Conservation (phyloP, 1,140 invertebrate species). For the Saccostrea glomerata region DNA sequence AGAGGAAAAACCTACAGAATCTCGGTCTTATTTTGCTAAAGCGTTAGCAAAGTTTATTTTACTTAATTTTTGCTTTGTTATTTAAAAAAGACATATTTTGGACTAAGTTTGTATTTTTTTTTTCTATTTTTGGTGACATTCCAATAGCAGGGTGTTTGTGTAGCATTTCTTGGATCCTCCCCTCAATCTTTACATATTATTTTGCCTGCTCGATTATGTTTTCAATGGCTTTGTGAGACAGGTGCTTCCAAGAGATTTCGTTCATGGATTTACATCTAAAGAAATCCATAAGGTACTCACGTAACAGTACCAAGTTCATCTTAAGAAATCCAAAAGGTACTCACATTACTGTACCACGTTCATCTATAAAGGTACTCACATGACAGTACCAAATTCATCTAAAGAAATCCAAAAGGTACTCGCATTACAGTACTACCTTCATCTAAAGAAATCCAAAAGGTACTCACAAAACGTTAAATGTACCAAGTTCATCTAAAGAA, state of each 20-base stretch:
- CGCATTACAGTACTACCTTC: no score
- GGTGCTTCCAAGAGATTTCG: no score
- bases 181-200: no score
- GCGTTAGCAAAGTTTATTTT: background rate
- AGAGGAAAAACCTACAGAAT: background rate
- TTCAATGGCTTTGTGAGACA: no score
- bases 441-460: background rate
- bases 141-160: background rate
- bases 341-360: background rate
- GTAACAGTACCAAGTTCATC: no score
- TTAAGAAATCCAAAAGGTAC: background rate
- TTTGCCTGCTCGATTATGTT: no score
- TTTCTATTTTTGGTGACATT: background rate
- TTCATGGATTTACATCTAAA: no score
- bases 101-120: no score
- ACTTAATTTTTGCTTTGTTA: background rate
- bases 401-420: no score
- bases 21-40: background rate
- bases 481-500: background rate
- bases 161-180: background rate
- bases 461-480: background rate
- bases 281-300: no score
- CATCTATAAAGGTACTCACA: background rate
- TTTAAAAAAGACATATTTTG: background rate
- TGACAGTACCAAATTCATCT: background rate